These are phyloP conservation scores for Tricholauxania praeusta DNA, from an alignment of 2,888 invertebrate species.

Conservation along the genomic window DNA sequence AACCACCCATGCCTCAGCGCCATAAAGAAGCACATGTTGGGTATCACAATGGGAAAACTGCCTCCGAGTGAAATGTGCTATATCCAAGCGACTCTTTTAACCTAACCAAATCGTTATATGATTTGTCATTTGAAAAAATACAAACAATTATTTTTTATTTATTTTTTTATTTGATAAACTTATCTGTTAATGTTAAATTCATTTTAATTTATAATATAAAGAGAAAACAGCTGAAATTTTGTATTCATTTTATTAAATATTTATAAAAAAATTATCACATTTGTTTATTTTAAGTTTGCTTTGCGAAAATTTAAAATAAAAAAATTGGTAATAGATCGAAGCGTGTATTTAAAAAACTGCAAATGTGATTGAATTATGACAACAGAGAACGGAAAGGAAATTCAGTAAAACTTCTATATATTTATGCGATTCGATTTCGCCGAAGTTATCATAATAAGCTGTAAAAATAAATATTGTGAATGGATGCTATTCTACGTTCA, in stretches of 20 bases:
- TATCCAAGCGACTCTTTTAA: too few species aligned
- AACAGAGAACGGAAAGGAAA: neutral
- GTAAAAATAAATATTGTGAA: slow-evolving; percentile 11
- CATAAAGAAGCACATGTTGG: too few species aligned
- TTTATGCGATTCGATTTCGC: neutral
- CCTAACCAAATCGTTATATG: too few species aligned
- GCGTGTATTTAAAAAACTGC: slow-evolving; percentile 7
- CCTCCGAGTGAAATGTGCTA: too few species aligned
- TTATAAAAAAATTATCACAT: slow-evolving; percentile 35
- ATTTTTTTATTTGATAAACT: too few species aligned
- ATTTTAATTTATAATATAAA: neutral
- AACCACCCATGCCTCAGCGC: too few species aligned
- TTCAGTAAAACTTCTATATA: neutral
- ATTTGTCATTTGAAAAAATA: too few species aligned
- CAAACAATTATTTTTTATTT: too few species aligned
- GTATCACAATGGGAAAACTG: too few species aligned
- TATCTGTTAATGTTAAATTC: too few species aligned
- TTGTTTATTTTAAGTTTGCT: slow-evolving; percentile 25
- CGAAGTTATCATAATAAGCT: neutral
- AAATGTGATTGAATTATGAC: neutral
- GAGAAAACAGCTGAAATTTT: slow-evolving; percentile 19
- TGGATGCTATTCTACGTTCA: slow-evolving; percentile 18
- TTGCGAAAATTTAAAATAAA: slow-evolving; percentile 6
- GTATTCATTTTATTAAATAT: slow-evolving; percentile 33
- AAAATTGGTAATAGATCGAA: neutral